Base-by-base conservation (phyloP, 2,888 invertebrate genomes). In the Cosmorhoe ocellata region DNA sequence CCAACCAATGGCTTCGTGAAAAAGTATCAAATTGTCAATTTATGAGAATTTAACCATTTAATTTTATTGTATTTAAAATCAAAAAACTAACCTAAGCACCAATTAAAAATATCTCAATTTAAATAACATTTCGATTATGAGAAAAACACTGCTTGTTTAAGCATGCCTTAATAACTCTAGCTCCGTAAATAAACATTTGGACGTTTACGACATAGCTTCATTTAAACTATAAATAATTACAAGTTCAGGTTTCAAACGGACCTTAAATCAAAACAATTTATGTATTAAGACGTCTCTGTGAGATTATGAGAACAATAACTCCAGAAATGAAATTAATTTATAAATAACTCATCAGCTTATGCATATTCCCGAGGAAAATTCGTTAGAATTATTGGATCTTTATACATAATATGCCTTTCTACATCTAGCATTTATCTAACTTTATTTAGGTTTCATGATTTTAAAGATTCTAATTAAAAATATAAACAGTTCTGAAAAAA, bases 161-260 rank as follows among this genome's bases (percentile, higher is more conserved):
- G 32, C 47, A 45, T 59, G 56, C 51, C 56, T 68, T 75, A 74
- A 79, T 73, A 69, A 71, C 67, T 62, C 59, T 57, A 64, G 63
- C 66, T 70, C 65, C 70, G 67, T 69, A 73, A 69, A 77, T 83
- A 78, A 79, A 83, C 80, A 78, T 56, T 53, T 56, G 47, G 74
- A 76, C 76, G 42, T 83, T 83, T 79, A 83, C 75, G 78, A 76
- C 72, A 78, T 74, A 69, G 64, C 76, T 81, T 79, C 75, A 81
- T 81, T 82, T 79, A 73, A 76, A 76, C 79, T 75, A 82, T 82
- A 81, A 82, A 81, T 80, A 82, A 81, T 79, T 75, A 76, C 70
- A 66, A 75, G 71, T 68, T 63, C 69, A 73, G 67, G 66, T 67
- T 62, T 61, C 51, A 56, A 58, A 51, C 59, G 41, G 67, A 69